Percentiles rank a stretch among this genome's conserved stretches.
Conservation (phyloP, 2,888 invertebrate genomes). For the Griposia aprilina region DNA sequence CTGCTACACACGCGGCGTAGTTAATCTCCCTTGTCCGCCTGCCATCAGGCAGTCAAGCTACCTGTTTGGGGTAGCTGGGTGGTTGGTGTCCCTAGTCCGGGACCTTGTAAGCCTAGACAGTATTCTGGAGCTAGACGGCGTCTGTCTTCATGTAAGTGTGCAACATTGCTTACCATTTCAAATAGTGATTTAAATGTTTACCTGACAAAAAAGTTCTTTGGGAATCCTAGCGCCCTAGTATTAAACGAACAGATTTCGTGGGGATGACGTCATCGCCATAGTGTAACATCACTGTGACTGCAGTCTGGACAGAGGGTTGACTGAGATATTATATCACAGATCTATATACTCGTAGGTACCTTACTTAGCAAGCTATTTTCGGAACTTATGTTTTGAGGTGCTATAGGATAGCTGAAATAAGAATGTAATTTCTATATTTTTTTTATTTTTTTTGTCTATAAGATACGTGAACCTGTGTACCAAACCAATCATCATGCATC, state of each 20-base stretch:
- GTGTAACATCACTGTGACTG: not conserved
- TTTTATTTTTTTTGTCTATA: not conserved
- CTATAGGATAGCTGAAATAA: not conserved
- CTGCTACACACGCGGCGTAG: no score
- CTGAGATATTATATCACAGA: not conserved
- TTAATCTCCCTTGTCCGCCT: no score
- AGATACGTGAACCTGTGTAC: not conserved
- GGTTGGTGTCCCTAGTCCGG: no score
- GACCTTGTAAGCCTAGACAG: no score
- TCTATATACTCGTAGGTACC: not conserved
- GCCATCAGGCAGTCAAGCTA: no score
- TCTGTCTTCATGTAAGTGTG: no score
- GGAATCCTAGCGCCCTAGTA: slow-evolving; percentile 19
- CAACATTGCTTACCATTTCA: no score
- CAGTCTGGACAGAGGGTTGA: not conserved
- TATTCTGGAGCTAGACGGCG: not conserved
- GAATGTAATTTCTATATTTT: not conserved
- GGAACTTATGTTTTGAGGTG: no score
- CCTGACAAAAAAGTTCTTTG: not conserved
- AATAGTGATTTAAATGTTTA: no score
- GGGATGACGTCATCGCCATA: slow-evolving; percentile 7
- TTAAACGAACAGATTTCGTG: not conserved
- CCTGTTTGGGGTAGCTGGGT: no score
- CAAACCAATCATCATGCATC: not conserved
- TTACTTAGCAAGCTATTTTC: not conserved